Evolutionary conservation across 1,140 invertebrate genomes (phyloP).

Genomic region (Palaemon carinicauda): DNA sequence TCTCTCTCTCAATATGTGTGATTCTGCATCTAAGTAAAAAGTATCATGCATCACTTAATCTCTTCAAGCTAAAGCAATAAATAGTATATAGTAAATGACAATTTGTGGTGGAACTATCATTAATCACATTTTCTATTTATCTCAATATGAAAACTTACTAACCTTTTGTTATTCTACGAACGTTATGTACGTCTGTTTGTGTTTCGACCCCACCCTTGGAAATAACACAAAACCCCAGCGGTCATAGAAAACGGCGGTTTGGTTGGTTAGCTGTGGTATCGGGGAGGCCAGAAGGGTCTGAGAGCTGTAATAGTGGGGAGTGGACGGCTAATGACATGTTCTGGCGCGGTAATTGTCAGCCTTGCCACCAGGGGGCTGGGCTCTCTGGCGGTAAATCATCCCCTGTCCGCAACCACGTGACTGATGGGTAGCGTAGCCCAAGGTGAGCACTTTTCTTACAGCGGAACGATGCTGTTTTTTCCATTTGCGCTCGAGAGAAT

Average conservation of each 20-base stretch:
- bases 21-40: no score
- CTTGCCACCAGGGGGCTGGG: conserved; percentile 34
- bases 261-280: background rate
- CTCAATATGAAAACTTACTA: background rate
- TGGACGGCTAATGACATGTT: conserved; percentile 45
- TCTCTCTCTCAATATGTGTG: no score
- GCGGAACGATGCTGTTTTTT: background rate
- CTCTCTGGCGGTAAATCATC: conserved; percentile 44
- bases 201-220: background rate
- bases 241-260: background rate
- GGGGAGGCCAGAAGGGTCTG: background rate
- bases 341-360: conserved; percentile 43
- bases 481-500: background rate
- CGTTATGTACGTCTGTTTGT: background rate
- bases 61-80: no score
- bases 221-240: background rate
- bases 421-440: conserved; percentile 12
- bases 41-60: no score
- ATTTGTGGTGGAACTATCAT: no score
- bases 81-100: no score
- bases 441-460: background rate
- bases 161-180: background rate
- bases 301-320: conserved; percentile 3
- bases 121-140: background rate
- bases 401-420: conserved; percentile 37